Evolutionary conservation across 2,113 vertebrate genomes (phyloP).

Genomic region (Actenoides hombroni): DNA sequence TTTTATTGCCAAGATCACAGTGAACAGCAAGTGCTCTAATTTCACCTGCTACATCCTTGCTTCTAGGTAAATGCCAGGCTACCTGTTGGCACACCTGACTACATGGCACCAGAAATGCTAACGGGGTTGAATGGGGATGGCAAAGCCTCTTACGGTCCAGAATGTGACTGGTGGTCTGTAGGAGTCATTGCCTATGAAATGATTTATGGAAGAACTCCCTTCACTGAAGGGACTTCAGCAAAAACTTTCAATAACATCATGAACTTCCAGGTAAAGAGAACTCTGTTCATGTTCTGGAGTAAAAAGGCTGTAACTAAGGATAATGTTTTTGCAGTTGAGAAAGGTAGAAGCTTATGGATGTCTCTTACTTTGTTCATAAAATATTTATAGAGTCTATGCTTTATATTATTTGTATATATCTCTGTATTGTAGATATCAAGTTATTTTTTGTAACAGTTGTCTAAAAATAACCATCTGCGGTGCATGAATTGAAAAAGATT

Average conservation of each 20-base stretch:
- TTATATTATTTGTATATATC: not conserved
- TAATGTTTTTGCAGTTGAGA: not conserved
- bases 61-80: conserved; percentile 78
- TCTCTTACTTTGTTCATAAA: not conserved
- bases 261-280: conserved; percentile 86
- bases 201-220: conserved; percentile 88
- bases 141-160: conserved; percentile 76
- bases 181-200: conserved; percentile 94
- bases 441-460: not conserved
- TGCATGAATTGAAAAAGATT: not conserved
- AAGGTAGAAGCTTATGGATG: not conserved
- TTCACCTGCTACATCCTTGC: not conserved
- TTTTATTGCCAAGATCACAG: not conserved
- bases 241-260: conserved; percentile 93
- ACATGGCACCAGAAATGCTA: conserved; percentile 91
- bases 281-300: not conserved
- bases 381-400: not conserved
- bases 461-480: not conserved
- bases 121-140: conserved; percentile 77
- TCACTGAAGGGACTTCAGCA: conserved; percentile 85
- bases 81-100: conserved; percentile 88
- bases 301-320: not conserved
- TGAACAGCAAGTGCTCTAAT: not conserved
- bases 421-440: not conserved
- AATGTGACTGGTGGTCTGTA: conserved; percentile 97